phyloP scores from a whole-genome alignment of 2,888 invertebrate species.

The Oligia strigilis region DNA sequence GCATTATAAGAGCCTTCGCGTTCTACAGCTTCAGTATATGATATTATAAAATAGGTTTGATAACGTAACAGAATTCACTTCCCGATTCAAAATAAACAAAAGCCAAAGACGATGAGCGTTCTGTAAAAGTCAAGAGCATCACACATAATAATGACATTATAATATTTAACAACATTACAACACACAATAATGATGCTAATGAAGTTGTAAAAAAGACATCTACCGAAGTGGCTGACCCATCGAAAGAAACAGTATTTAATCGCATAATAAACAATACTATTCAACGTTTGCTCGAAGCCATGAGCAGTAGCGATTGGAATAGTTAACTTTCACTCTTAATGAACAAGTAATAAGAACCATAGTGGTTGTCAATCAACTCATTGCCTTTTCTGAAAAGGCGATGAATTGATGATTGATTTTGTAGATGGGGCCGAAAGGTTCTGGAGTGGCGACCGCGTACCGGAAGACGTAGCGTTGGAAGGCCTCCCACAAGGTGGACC shows the following conservation, averaged over 20 bases:
- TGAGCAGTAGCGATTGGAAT: constrained; percentile 15
- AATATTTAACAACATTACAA: constrained; percentile 36
- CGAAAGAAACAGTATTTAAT: constrained; percentile 64
- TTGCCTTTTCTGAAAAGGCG: too few species aligned
- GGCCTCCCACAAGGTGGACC: too few species aligned
- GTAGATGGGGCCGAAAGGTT: too few species aligned
- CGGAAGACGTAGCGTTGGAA: too few species aligned
- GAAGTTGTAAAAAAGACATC: constrained; percentile 47
- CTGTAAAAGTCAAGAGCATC: constrained; percentile 25
- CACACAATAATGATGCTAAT: constrained; percentile 43
- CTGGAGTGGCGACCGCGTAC: too few species aligned
- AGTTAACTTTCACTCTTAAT: not conserved
- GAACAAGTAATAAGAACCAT: too few species aligned
- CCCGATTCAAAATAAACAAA: constrained; percentile 1
- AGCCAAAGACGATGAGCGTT: not conserved
- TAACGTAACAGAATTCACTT: constrained; percentile 9
- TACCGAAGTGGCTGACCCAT: constrained; percentile 42
- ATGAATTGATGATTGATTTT: too few species aligned
- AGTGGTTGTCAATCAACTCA: too few species aligned
- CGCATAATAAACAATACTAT: constrained; percentile 62
- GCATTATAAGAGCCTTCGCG: too few species aligned
- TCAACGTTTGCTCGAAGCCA: constrained; percentile 27
- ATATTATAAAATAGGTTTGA: too few species aligned
- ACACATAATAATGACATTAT: constrained; percentile 4
- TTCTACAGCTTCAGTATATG: too few species aligned